phyloP scores from a whole-genome alignment of 2,797 vertebrate genomes.

The Rhynchonycteris naso region DNA sequence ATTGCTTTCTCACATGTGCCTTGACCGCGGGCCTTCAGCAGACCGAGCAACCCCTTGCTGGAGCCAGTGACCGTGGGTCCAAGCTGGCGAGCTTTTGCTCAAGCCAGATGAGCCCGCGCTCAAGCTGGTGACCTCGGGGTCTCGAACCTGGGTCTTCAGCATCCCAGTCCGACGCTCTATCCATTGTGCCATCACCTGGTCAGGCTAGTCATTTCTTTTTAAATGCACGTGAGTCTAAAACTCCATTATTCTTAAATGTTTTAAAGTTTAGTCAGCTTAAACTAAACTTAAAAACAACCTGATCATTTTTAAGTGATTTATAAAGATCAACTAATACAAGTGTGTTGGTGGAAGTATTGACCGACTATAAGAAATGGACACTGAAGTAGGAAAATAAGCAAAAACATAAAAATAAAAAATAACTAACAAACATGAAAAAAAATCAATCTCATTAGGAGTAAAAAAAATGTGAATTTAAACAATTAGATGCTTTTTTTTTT shows the following conservation, averaged over 20 bases:
- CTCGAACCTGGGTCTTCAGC: too few species aligned
- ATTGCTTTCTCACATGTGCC: too few species aligned
- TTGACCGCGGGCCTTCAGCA: too few species aligned
- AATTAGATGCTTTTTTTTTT: not conserved
- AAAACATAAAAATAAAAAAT: not conserved
- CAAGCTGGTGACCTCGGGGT: too few species aligned
- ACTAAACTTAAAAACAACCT: not conserved
- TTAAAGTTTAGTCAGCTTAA: not conserved
- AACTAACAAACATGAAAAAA: not conserved
- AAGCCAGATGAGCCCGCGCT: too few species aligned
- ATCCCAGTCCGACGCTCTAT: too few species aligned
- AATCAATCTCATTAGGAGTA: not conserved
- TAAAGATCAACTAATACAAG: not conserved
- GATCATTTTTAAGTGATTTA: not conserved
- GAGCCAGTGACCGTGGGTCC: too few species aligned
- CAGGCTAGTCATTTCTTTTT: not conserved
- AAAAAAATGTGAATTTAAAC: not conserved
- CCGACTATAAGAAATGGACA: not conserved
- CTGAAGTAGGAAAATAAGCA: not conserved
- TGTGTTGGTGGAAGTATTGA: not conserved
- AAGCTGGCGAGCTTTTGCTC: too few species aligned
- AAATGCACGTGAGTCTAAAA: not conserved
- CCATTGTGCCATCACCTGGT: too few species aligned
- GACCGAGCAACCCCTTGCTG: too few species aligned
- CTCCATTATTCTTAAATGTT: not conserved